Evolutionary conservation across 2,113 vertebrate genomes (phyloP).

Genomic region (Pionites leucogaster): DNA sequence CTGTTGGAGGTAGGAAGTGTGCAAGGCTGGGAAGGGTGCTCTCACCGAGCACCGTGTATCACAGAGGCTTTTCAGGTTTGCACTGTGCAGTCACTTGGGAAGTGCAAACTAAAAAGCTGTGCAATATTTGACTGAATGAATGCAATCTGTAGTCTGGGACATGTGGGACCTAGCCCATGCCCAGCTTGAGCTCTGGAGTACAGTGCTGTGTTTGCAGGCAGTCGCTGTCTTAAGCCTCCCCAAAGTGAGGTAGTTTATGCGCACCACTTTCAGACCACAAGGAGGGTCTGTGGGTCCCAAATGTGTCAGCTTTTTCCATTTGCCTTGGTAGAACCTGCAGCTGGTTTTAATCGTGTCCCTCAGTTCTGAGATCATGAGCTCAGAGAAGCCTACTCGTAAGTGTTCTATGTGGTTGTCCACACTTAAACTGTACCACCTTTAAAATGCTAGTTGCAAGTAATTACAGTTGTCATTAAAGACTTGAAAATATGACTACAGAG

Average conservation of each 20-base stretch:
- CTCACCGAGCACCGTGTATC: fast-evolving
- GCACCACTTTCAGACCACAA: background rate
- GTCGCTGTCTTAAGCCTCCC: background rate
- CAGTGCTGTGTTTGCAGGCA: fast-evolving
- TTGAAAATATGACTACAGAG: background rate
- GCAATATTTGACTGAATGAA: fast-evolving
- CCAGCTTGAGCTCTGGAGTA: fast-evolving
- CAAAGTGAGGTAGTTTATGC: background rate
- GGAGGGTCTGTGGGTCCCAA: background rate
- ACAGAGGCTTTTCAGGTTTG: fast-evolving
- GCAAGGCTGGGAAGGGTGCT: fast-evolving
- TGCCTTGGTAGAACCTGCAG: background rate
- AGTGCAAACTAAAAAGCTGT: background rate
- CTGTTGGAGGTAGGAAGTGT: fast-evolving
- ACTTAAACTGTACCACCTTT: background rate
- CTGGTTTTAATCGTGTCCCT: background rate
- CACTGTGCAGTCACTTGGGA: fast-evolving
- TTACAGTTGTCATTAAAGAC: background rate
- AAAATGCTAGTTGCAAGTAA: background rate
- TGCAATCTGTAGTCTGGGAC: fast-evolving
- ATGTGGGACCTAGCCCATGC: fast-evolving
- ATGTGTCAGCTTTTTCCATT: background rate
- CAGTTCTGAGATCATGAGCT: background rate
- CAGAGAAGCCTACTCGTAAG: fast-evolving
- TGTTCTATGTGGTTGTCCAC: fast-evolving